Evolutionary conservation across 2,797 vertebrate species (phyloP).

Genomic region (Girardinus metallicus): DNA sequence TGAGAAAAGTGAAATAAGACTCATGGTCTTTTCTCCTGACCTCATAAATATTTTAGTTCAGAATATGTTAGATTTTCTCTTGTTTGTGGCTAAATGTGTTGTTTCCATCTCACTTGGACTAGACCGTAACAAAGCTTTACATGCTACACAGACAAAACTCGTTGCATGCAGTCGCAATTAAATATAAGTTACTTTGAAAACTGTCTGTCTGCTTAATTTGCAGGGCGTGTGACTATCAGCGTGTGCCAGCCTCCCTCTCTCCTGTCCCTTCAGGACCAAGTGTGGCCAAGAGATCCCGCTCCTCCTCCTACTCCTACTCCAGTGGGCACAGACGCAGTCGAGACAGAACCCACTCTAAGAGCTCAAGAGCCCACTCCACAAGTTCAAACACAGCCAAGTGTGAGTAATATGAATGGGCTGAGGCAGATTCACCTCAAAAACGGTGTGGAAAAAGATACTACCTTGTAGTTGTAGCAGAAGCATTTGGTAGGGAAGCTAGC

Average conservation of each 20-base stretch:
- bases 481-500: not conserved
- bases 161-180: not conserved
- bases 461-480: not conserved
- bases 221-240: conserved; percentile 84
- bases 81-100: conserved; percentile 4
- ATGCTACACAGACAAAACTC: conserved; percentile 5
- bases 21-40: not conserved
- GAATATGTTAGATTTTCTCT: not conserved
- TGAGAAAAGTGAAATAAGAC: not conserved
- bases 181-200: conserved; percentile 16
- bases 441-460: not conserved
- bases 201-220: conserved; percentile 23
- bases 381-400: conserved; percentile 77
- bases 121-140: not conserved
- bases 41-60: not conserved
- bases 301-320: conserved; percentile 71
- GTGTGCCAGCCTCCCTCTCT: conserved; percentile 78
- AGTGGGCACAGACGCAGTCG: conserved; percentile 79
- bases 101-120: conserved; percentile 1
- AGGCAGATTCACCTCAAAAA: conserved; percentile 7
- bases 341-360: conserved; percentile 80
- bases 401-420: conserved; percentile 55
- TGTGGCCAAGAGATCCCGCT: conserved; percentile 78
- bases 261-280: conserved; percentile 74
- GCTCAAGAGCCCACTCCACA: conserved; percentile 78